A percentile compares a stretch with the other conserved stretches of the same genome.
These are phyloP conservation scores for Tetragnatha versicolor DNA, from an alignment of 1,140 invertebrate genomes.

Conservation along the genomic window DNA sequence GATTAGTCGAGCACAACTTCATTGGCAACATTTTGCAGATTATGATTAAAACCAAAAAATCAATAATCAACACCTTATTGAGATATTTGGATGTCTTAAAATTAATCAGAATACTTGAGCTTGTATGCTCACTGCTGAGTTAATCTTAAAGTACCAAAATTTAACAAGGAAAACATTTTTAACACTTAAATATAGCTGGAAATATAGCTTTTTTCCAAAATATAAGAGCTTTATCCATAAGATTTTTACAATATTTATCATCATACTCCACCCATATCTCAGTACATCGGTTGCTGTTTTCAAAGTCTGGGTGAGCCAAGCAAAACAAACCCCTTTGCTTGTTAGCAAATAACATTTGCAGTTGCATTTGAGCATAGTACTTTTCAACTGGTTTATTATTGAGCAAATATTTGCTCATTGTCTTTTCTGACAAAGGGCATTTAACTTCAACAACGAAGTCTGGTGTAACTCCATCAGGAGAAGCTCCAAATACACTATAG, in stretches of 20 bases:
- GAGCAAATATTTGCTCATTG: not conserved
- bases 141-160: too few relatives aligned
- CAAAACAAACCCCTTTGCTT: slow-evolving; percentile 6
- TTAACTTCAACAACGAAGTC: not conserved
- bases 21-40: too few relatives aligned
- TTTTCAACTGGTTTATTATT: not conserved
- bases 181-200: not conserved
- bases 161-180: too few relatives aligned
- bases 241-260: not conserved
- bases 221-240: not conserved
- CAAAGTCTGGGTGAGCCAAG: not conserved
- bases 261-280: not conserved
- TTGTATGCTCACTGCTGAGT: too few relatives aligned
- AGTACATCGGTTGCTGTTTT: not conserved
- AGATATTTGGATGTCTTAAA: too few relatives aligned
- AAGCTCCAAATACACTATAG: not conserved
- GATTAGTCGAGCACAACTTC: too few relatives aligned
- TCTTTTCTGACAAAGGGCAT: not conserved
- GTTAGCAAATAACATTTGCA: not conserved
- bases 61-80: too few relatives aligned
- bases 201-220: not conserved
- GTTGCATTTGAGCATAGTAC: not conserved
- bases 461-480: not conserved
- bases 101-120: too few relatives aligned
- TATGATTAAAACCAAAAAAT: too few relatives aligned